Evolutionary conservation across 2,113 vertebrate species (phyloP).

Genomic region (Bos javanicus): DNA sequence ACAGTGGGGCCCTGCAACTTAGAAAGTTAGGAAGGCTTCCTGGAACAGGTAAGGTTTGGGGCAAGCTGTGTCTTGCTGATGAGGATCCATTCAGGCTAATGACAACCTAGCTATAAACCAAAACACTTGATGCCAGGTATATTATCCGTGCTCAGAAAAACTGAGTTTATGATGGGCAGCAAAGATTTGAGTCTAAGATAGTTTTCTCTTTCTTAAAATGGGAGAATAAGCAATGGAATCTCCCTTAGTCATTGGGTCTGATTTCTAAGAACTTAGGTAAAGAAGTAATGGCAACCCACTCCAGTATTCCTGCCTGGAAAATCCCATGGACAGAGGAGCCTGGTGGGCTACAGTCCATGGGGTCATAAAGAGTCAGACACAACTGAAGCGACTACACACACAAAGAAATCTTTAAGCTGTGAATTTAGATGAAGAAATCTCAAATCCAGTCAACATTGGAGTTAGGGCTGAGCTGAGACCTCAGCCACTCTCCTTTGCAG

Average conservation of each 20-base stretch:
- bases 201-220: not conserved
- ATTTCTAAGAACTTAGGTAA: not conserved
- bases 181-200: not conserved
- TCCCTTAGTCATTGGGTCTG: not conserved
- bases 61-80: not conserved
- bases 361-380: not conserved
- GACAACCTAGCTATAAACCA: not conserved
- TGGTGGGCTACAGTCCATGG: not conserved
- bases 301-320: not conserved
- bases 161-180: not conserved
- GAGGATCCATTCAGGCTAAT: not conserved
- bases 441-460: not conserved
- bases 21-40: not conserved
- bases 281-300: not conserved
- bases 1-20: too few relatives aligned
- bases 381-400: not conserved
- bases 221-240: not conserved
- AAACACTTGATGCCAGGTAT: too few relatives aligned
- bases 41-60: not conserved
- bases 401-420: not conserved
- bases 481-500: rapidly evolving
- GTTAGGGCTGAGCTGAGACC: not conserved
- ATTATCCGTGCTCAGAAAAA: not conserved
- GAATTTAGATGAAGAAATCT: not conserved
- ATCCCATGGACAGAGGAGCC: not conserved